These are phyloP conservation scores for Dicrurus megarhynchus DNA, from an alignment of 2,113 vertebrate species.

Conservation along the genomic window DNA sequence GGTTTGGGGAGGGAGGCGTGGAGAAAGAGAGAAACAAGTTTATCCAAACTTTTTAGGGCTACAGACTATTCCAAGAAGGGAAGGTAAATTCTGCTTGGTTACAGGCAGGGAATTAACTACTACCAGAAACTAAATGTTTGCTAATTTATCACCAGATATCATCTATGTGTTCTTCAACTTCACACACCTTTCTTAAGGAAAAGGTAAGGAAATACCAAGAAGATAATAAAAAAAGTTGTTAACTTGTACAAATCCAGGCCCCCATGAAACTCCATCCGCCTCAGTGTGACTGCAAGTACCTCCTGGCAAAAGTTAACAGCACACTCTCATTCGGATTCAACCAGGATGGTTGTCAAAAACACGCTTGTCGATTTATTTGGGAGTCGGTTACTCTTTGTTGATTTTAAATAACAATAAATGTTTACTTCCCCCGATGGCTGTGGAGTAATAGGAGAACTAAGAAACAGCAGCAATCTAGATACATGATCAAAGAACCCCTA, in stretches of 20 bases:
- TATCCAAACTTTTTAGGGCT: slow-evolving; percentile 7
- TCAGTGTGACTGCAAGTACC: neutral
- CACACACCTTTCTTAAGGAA: neutral
- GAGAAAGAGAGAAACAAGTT: neutral
- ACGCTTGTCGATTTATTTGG: neutral
- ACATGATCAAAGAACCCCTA: neutral
- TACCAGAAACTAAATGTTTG: neutral
- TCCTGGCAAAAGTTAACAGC: neutral
- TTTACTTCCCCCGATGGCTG: slow-evolving; percentile 10
- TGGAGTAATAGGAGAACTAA: slow-evolving; percentile 18
- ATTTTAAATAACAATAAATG: slow-evolving; percentile 31
- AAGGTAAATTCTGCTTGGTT: neutral
- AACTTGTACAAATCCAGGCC: neutral
- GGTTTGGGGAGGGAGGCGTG: neutral
- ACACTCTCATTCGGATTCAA: neutral
- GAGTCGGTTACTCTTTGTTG: neutral
- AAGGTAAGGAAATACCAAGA: neutral
- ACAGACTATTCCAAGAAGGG: neutral
- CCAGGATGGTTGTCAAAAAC: neutral
- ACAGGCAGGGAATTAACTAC: neutral
- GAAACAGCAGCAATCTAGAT: neutral
- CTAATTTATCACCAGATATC: neutral
- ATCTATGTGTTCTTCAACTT: neutral
- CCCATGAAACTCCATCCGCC: neutral
- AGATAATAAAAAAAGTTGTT: neutral